Evolutionary conservation across 2,113 vertebrate genomes (phyloP), one percentile per base, ranked within the genome.

Genomic region (Hippocampus abdominalis): DNA sequence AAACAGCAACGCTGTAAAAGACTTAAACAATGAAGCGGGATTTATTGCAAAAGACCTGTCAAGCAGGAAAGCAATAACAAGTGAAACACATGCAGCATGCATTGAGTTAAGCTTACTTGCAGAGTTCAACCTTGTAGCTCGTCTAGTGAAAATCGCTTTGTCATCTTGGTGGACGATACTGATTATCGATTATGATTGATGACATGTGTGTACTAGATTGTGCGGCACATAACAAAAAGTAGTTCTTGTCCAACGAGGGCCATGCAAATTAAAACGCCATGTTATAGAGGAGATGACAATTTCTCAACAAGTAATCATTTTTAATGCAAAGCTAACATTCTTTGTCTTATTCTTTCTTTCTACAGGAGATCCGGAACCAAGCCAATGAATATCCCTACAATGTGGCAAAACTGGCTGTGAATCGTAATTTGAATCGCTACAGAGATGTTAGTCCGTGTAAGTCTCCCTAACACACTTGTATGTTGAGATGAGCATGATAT

Each of bases 381-480:
- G 96, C 96, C 79, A 92, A 91, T 81, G 95, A 97, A 79, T 95
- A 93, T 86, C 88, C 96, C 75, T 95, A 95, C 70, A 95, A 82
- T 93, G 93, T 97, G 89, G 97, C 97, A 71, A 98, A 96, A 86
- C 94, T 93, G 81, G 94, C 94, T 76, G 94, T 92, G 84, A 99
- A 99, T 86, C 94, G 94, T 86, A 96, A 94, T 91, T 92, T 95
- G 76, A 99, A 99, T 91, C 92, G 97, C 93, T 99, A 99, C 90
- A 95, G 97, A 93, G 97, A 99, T 76, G 97, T 99, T 81, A 99
- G 95, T 84, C 97, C 97, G 0, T 99, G 96, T 99, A 91, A 98
- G 97, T 97, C 2, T 5, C 8, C 53, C 15, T 0, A 32, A 71
- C 42, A 20, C 51, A 51, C 57, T 51, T 15, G 29, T 59, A 11